A percentile compares a stretch with the other conserved stretches of the same genome.
These are phyloP conservation scores for Philopedon plagiatum DNA, from an alignment of 2,888 invertebrate genomes.

Conservation along the genomic window DNA sequence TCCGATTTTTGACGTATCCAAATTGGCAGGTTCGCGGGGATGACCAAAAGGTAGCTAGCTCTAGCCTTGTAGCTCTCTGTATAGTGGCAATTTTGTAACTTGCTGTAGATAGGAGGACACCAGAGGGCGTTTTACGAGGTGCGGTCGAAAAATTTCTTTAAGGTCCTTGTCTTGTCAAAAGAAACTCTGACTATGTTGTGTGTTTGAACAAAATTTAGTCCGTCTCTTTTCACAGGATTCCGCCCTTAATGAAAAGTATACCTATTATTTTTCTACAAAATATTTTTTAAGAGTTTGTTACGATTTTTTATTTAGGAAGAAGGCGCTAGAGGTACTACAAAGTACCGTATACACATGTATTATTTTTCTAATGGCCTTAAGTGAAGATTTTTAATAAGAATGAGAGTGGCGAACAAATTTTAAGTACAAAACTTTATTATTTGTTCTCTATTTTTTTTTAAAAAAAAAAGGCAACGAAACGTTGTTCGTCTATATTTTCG, in stretches of 20 bases:
- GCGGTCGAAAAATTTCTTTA: not conserved
- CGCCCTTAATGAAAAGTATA: constrained; percentile 3
- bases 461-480: not conserved
- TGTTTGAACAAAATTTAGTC: too few species aligned
- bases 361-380: not conserved
- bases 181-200: too few species aligned
- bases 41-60: constrained; percentile 13
- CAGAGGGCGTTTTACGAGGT: constrained; percentile 18
- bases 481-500: not conserved
- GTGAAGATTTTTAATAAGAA: not conserved
- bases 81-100: constrained; percentile 28
- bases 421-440: constrained; percentile 1
- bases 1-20: too few species aligned
- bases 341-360: not conserved
- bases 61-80: constrained; percentile 15
- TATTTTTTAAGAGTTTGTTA: constrained; percentile 12
- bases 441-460: constrained; percentile 5
- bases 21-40: not conserved
- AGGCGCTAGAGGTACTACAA: constrained; percentile 1
- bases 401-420: not conserved
- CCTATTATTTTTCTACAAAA: constrained; percentile 12
- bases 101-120: constrained; percentile 17
- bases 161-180: too few species aligned
- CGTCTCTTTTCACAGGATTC: too few species aligned
- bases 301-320: constrained; percentile 7